phyloP scores from a whole-genome alignment of 2,113 vertebrate genomes.

The Cairina moschata region DNA sequence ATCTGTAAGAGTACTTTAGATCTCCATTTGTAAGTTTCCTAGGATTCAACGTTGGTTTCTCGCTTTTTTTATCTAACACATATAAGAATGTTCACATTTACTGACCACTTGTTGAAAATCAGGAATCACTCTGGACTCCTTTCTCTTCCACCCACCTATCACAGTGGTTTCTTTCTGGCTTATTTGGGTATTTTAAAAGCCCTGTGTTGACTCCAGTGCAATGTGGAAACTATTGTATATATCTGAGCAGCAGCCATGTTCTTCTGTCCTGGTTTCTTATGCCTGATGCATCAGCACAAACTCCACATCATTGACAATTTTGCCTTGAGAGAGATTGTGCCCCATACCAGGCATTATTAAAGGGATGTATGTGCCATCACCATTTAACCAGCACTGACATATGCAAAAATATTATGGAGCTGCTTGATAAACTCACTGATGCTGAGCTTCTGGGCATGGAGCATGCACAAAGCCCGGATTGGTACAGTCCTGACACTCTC shows the following conservation, averaged over 20 bases:
- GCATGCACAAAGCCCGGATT: neutral
- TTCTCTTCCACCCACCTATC: neutral
- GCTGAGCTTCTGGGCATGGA: fast-evolving
- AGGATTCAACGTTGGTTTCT: neutral
- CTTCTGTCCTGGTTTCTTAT: neutral
- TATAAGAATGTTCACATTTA: neutral
- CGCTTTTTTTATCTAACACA: neutral
- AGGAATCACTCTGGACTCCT: neutral
- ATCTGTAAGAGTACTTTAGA: neutral
- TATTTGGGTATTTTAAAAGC: neutral
- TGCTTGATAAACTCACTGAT: neutral
- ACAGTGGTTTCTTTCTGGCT: neutral
- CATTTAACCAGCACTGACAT: neutral
- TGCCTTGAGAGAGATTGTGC: neutral
- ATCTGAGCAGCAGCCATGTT: fast-evolving
- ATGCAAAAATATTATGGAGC: neutral
- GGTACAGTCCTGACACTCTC: neutral
- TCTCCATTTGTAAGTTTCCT: neutral
- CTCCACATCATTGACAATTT: neutral
- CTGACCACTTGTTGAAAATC: neutral
- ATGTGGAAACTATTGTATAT: neutral
- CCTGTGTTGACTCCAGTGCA: neutral
- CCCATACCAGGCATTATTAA: neutral
- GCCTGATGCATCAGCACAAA: neutral
- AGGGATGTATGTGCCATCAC: fast-evolving